Base-by-base conservation (phyloP, 1,140 invertebrate genomes). In the Lithobius niger region DNA sequence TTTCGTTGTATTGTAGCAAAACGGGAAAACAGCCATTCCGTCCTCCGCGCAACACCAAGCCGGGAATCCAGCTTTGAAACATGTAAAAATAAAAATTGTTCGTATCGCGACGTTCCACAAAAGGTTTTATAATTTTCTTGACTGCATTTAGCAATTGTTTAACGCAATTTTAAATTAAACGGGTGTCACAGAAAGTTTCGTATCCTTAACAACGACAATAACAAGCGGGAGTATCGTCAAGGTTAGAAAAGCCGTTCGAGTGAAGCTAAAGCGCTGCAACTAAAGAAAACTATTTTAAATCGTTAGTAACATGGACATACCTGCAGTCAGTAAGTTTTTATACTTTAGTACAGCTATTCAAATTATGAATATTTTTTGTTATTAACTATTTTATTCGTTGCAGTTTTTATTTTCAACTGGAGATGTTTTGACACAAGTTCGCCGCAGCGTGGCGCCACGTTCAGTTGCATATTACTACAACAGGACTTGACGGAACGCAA, bases 1-100 rank as follows among this genome's bases (percentile, higher is more conserved):
- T 56, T 57, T 56, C 28, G 27, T 56, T 56, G 50, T 40, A 40
- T 40, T 40, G 31, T 40, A 18, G 31, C 31, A 40, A 40, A 40
- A 40, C 18, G 31, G 31, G 31, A 40, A 40, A 40, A 40, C 31
- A 40, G 18, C 31, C 10, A 40, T 40, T 40, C 31, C 18, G 18
- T 10, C 18, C 18, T 18, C 31, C 31, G 10, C 31, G 10, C 31
- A 40, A 10, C 18, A 18, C 31, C 18, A 40, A 13, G 31, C 10
- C 31, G 10, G 18, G 31, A 18, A 10, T 40, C 31, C 10, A 13
- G 10, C 31, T 18, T 10, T 40, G 31, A 40, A 10, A 13, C 31
- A 10, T 40, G 31, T 40, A 13, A 18, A 13, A 40, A 40, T 18
- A 40, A 40, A 13, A 18, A 40, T 40, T 40, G 31, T 13, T 10